Base-by-base conservation (phyloP, 2,888 invertebrate genomes). In the Cataglyphis rosenhaueri region DNA sequence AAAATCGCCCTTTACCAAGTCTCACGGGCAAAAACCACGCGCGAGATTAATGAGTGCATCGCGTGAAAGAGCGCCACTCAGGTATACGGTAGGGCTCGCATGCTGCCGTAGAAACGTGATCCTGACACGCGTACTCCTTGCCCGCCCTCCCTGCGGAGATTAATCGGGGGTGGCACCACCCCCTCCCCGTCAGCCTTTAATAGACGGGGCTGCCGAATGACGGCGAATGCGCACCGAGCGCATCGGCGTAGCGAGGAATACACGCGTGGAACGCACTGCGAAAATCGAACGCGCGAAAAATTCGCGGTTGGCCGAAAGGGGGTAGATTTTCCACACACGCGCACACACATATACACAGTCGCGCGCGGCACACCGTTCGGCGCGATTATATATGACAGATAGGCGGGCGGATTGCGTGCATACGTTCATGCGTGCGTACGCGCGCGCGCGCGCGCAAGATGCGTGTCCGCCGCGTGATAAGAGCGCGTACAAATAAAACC, bases 11-110 rank as follows among this genome's bases (percentile, higher is more conserved):
- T 52, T 32, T 25, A 29, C 21, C 65, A 76, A 41, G 38, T 10
- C 52, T 52, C 57, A 32, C 70, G 55, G 25, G 29, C 32, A 21
- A 65, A 12, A 18, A 59, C 21, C 38, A 38, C 61, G 59, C 73
- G 81, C n/a, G 66, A 48, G 66, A 66, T 79, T 59, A 66, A 82
- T 52, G 65, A 59, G 82, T 35, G 78, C 78, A 79, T 66, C 81
- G 82, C 65, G 65, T 66, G 79, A 65, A 82, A 48, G 66, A 59
- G 65, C 78, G 41, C 29, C 57, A 74, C 41, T n/a, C 3, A 29
- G 35, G 74, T 48, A 44, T 25, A 15, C 61, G 44, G 25, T 32
- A 44, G n/a, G 18, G 8, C 61, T 61, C 62, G 81, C 74, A 38
- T 62, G 81, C 38, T 64, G 44, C 35, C 57, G 15, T 12, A 18